Evolutionary conservation across 2,797 vertebrate genomes (phyloP).

Genomic region (Pseudochirops corinnae): DNA sequence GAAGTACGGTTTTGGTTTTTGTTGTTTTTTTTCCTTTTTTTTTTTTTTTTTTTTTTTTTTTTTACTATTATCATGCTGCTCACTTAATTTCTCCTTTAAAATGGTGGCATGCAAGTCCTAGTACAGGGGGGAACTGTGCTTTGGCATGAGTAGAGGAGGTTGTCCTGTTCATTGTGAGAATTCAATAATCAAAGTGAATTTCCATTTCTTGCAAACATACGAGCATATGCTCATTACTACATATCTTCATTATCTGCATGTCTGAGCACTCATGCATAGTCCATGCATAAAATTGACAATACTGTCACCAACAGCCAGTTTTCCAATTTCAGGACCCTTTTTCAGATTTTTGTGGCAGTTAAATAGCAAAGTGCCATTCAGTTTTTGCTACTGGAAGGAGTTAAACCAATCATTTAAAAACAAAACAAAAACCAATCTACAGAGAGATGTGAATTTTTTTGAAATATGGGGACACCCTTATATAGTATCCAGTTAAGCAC

Average conservation of each 20-base stretch:
- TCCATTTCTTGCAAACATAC: not conserved
- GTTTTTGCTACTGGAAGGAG: not conserved
- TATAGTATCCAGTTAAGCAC: not conserved
- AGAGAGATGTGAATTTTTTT: not conserved
- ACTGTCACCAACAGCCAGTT: not conserved
- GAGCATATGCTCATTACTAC: not conserved
- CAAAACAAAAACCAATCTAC: not conserved
- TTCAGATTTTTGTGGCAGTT: not conserved
- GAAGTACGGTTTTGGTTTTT: not conserved
- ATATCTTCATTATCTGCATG: not conserved
- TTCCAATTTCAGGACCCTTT: not conserved
- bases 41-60: too few species aligned
- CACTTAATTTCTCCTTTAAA: not conserved
- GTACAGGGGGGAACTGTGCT: not conserved
- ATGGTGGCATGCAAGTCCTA: not conserved
- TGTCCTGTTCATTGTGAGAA: not conserved
- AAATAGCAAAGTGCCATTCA: not conserved
- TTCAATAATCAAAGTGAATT: not conserved
- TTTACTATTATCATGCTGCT: not conserved
- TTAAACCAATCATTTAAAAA: not conserved
- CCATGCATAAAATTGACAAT: not conserved
- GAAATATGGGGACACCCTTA: not conserved
- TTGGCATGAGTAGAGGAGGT: constrained; percentile 56
- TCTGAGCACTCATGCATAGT: not conserved
- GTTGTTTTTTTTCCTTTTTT: too few species aligned